Percentiles rank a stretch among this genome's conserved stretches.
Conservation (phyloP, 2,113 vertebrate species). For the Mystacornis crossleyi region DNA sequence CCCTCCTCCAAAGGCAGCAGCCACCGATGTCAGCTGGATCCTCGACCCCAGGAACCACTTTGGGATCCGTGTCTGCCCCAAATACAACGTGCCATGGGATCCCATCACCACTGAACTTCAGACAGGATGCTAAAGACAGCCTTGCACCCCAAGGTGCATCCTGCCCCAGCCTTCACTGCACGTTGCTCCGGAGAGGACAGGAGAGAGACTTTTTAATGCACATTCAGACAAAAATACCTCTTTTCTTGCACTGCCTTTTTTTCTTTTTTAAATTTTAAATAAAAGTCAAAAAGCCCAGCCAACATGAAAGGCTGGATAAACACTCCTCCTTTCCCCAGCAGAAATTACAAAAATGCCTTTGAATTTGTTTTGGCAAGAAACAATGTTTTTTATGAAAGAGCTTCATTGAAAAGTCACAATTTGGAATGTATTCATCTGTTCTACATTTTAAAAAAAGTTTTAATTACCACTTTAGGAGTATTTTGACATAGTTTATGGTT, state of each 20-base stretch:
- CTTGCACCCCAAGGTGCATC: accelerated
- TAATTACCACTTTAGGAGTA: constrained; percentile 48
- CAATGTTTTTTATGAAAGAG: constrained; percentile 65
- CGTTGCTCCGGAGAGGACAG: accelerated
- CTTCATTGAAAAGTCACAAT: constrained; percentile 61
- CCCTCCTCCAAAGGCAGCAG: neutral
- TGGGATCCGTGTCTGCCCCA: neutral
- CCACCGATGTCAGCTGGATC: accelerated
- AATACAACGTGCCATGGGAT: accelerated
- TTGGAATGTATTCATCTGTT: constrained; percentile 33
- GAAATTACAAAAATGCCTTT: constrained; percentile 66
- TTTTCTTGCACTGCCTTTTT: neutral
- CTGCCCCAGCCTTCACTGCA: neutral
- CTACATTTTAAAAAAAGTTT: neutral
- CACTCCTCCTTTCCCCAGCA: constrained; percentile 40
- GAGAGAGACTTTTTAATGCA: neutral
- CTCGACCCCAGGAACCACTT: accelerated
- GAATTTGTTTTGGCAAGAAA: constrained; percentile 65
- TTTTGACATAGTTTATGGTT: constrained; percentile 38
- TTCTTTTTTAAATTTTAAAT: neutral
- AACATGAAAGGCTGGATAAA: constrained; percentile 36
- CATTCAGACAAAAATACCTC: neutral
- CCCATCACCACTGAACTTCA: neutral
- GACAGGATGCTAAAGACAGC: accelerated
- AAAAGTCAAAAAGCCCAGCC: constrained; percentile 25